Evolutionary conservation across 2,888 invertebrate genomes (phyloP).

Genomic region (Rhopalosiphum nymphaeae): DNA sequence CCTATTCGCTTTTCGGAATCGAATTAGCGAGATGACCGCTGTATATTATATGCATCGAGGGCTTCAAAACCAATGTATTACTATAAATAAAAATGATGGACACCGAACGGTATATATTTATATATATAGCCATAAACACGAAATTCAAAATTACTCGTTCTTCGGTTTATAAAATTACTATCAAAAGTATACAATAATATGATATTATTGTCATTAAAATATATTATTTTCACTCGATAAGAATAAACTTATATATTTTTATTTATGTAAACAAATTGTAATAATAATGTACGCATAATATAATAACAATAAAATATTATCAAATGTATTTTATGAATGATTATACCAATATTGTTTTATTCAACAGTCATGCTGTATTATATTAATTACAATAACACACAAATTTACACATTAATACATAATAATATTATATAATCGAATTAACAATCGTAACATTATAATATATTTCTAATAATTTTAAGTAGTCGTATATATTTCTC

Average conservation of each 20-base stretch:
- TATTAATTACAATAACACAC: not conserved
- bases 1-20: not conserved
- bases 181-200: not conserved
- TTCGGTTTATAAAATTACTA: not conserved
- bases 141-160: not conserved
- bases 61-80: not conserved
- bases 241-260: not conserved
- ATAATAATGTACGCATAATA: not conserved
- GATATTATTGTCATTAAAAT: not conserved
- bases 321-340: not conserved
- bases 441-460: not conserved
- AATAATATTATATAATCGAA: not conserved
- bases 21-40: not conserved
- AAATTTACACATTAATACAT: not conserved
- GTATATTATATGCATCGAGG: not conserved
- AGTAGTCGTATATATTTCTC: not conserved
- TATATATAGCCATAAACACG: not conserved
- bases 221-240: not conserved
- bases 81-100: not conserved
- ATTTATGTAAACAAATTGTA: not conserved
- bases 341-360: not conserved
- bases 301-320: not conserved
- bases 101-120: not conserved
- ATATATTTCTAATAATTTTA: not conserved
- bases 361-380: not conserved